A percentile compares a stretch with the other conserved stretches of the same genome.
phyloP scores from a whole-genome alignment of 2,888 invertebrate genomes.

The Amphipoea lucens region DNA sequence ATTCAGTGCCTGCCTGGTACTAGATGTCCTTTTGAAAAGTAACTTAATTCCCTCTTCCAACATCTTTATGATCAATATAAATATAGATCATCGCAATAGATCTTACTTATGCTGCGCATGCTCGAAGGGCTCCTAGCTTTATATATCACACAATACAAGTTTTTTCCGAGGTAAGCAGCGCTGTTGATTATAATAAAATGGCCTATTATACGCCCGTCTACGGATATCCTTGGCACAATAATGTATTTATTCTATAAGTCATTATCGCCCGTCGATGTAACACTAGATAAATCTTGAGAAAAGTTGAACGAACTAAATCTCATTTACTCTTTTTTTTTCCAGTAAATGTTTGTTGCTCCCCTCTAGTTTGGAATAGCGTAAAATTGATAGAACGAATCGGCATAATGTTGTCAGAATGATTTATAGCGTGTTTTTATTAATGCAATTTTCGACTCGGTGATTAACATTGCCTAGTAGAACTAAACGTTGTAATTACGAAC shows the following conservation, averaged over 20 bases:
- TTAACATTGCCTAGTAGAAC: constrained; percentile 26
- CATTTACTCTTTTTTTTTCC: constrained; percentile 73
- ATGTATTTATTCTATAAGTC: constrained; percentile 65
- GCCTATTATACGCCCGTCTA: constrained; percentile 61
- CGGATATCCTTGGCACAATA: constrained; percentile 53
- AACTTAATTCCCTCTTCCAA: constrained; percentile 24
- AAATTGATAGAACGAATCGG: constrained; percentile 79
- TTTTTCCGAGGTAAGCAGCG: constrained; percentile 57
- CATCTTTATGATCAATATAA: constrained; percentile 50
- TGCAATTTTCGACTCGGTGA: constrained; percentile 43
- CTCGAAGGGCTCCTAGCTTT: constrained; percentile 30
- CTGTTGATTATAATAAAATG: constrained; percentile 61
- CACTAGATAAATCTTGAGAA: constrained; percentile 47
- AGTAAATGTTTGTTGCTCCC: constrained; percentile 68
- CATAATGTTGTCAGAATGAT: constrained; percentile 68
- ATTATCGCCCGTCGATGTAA: constrained; percentile 57
- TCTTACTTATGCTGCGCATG: constrained; percentile 52
- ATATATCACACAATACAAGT: constrained; percentile 51
- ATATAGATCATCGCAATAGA: constrained; percentile 57
- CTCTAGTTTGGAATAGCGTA: constrained; percentile 74
- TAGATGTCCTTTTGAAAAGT: constrained; percentile 29
- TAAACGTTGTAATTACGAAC: constrained; percentile 29
- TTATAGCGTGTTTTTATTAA: constrained; percentile 58
- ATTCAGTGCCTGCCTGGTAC: neutral
- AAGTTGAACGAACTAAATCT: constrained; percentile 77